These are phyloP conservation scores for Glaucidium brasilianum DNA, from an alignment of 2,113 vertebrate genomes.

Conservation along the genomic window DNA sequence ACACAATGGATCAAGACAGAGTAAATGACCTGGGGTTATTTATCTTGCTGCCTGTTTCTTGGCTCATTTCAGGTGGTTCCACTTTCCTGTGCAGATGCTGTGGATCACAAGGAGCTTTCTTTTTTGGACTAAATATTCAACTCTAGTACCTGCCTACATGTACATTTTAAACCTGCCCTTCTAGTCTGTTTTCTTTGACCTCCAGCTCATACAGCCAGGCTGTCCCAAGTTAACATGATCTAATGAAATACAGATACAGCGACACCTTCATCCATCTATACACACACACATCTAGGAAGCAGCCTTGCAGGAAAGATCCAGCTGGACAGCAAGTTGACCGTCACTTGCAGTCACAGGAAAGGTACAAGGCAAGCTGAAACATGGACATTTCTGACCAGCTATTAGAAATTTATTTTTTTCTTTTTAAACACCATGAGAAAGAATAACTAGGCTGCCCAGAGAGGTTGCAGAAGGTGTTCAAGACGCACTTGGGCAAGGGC, in stretches of 20 bases:
- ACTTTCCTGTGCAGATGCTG: background rate
- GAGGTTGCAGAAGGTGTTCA: background rate
- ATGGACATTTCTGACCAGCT: background rate
- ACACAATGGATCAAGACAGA: background rate
- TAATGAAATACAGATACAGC: background rate
- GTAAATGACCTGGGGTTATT: background rate
- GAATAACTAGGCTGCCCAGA: background rate
- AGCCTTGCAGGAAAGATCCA: background rate
- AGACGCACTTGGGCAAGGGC: no score
- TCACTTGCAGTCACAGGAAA: background rate
- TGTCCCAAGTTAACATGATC: background rate
- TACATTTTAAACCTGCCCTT: background rate
- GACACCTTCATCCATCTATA: no score
- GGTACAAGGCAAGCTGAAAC: no score
- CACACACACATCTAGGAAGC: background rate
- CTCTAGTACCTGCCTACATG: rapidly evolving
- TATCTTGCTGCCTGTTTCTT: background rate
- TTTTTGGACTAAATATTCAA: background rate
- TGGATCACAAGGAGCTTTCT: background rate
- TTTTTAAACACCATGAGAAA: background rate
- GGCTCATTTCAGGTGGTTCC: background rate
- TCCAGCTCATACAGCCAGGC: background rate
- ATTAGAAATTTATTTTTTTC: background rate
- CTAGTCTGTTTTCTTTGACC: background rate
- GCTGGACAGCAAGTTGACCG: background rate